Conservation (phyloP, 2,888 invertebrate genomes). For the Macaria notata region DNA sequence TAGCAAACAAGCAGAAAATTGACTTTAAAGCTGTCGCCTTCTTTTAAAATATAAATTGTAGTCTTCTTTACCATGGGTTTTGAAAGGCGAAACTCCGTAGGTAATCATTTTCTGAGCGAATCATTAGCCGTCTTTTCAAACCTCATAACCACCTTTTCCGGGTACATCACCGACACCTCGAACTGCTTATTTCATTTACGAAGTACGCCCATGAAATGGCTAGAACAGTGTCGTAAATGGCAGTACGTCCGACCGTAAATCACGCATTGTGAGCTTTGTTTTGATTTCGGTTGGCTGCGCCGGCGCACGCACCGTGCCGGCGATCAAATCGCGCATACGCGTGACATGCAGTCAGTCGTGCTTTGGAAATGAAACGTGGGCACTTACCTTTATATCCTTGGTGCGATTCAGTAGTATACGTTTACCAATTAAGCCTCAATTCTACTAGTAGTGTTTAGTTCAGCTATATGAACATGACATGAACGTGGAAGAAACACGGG, state of each 20-base stretch:
- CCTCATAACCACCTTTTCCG: constrained; percentile 20
- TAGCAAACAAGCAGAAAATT: too few relatives aligned
- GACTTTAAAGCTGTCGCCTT: too few relatives aligned
- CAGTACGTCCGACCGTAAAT: constrained; percentile 47
- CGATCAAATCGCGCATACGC: constrained; percentile 52
- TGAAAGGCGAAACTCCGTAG: too few relatives aligned
- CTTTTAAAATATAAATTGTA: too few relatives aligned
- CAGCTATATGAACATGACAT: too few relatives aligned
- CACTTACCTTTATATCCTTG: constrained; percentile 19
- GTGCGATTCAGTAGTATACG: too few relatives aligned
- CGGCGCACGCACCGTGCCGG: constrained; percentile 60
- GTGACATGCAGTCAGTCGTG: constrained; percentile 43
- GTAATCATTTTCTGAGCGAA: background rate
- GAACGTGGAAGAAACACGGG: too few relatives aligned
- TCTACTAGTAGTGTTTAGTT: too few relatives aligned
- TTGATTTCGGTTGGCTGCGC: constrained; percentile 53
- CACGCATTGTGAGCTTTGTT: constrained; percentile 49
- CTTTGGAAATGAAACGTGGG: constrained; percentile 33
- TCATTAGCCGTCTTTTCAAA: constrained; percentile 16
- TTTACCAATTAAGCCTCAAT: too few relatives aligned
- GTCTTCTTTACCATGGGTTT: too few relatives aligned
- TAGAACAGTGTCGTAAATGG: constrained; percentile 51
- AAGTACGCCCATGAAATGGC: constrained; percentile 39
- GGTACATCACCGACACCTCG: constrained; percentile 24
- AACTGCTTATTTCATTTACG: constrained; percentile 38